Evolutionary conservation across 2,113 vertebrate species (phyloP), one percentile per base, ranked within the genome.

Genomic region (Thryonomys swinderianus): DNA sequence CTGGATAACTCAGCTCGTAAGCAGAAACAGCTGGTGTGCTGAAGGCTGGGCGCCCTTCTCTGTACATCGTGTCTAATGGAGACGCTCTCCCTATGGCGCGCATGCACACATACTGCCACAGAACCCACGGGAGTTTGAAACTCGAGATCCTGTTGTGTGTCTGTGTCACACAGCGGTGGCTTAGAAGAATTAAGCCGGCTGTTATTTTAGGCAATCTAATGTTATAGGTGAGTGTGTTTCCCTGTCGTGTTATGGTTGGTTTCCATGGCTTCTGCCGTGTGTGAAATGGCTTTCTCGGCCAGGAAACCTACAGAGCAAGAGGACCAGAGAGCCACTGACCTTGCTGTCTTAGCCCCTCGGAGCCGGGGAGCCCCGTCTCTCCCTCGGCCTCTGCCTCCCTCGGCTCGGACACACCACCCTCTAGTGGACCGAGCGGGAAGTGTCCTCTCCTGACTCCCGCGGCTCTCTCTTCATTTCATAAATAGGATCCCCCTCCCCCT

Each of bases 21-120:
- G 96, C 95, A 97, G 98, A 97, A 98, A 97, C 98, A 98, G 98
- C 98, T 98, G 98, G 97, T 84, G 71, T 71, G 97, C 96, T 98
- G 91, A 97, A 92, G 96, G 96, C 98, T 96, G 81, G 81, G 92
- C 96, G 71, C 95, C 94, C 97, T 97, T 97, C 97, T 97, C 97
- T 97, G 96, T 94, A 86, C 97, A 81, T 97, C 98, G 91, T 97
- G 93, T 96, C 97, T 94, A 97, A 96, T 45, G 84, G 88, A 90
- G 76, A 62, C 59, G 78, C 55, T 82, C 79, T 82, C 55, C 53
- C 85, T 85, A 37, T 48, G 79, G 85, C 9, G 3, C 23, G 9
- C 78, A 53, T 0, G 27, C 92, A 80, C 83, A 78, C 88, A 86
- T 71, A 73, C 92, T 90, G 80, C 80, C 96, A 62, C 97, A 93